These are phyloP conservation scores for Nemotelus pantherinus DNA, from an alignment of 2,888 invertebrate genomes.

Conservation along the genomic window DNA sequence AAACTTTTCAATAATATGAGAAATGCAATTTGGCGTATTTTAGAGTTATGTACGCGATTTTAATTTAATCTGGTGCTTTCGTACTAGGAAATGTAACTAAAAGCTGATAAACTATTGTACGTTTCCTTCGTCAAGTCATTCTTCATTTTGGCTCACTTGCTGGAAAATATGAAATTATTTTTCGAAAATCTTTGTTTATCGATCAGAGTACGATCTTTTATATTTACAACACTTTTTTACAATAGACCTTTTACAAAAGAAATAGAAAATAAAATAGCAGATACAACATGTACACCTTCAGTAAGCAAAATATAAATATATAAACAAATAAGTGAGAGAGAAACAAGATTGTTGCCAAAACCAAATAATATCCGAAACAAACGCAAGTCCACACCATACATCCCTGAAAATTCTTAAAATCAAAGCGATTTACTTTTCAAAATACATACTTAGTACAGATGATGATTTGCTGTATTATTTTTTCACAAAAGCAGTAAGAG, in stretches of 20 bases:
- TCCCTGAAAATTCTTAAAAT: constrained; percentile 31
- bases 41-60: neutral
- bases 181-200: constrained; percentile 41
- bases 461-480: constrained; percentile 44
- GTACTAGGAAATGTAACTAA: constrained; percentile 19
- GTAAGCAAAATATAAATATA: constrained; percentile 36
- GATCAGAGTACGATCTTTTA: constrained; percentile 42
- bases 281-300: constrained; percentile 41
- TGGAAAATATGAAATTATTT: constrained; percentile 29
- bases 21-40: neutral
- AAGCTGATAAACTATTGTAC: constrained; percentile 17
- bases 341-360: constrained; percentile 51
- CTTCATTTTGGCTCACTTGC: neutral
- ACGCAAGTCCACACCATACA: constrained; percentile 42
- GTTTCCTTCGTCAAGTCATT: constrained; percentile 22
- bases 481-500: constrained; percentile 45
- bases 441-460: constrained; percentile 26
- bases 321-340: constrained; percentile 48
- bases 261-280: constrained; percentile 21
- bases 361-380: constrained; percentile 29
- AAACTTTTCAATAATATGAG: neutral
- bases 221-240: constrained; percentile 36
- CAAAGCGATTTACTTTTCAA: constrained; percentile 34
- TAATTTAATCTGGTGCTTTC: constrained; percentile 35
- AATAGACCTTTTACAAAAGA: constrained; percentile 39